These are phyloP conservation scores for Bibio marci DNA, from an alignment of 2,888 invertebrate genomes.

Conservation along the genomic window DNA sequence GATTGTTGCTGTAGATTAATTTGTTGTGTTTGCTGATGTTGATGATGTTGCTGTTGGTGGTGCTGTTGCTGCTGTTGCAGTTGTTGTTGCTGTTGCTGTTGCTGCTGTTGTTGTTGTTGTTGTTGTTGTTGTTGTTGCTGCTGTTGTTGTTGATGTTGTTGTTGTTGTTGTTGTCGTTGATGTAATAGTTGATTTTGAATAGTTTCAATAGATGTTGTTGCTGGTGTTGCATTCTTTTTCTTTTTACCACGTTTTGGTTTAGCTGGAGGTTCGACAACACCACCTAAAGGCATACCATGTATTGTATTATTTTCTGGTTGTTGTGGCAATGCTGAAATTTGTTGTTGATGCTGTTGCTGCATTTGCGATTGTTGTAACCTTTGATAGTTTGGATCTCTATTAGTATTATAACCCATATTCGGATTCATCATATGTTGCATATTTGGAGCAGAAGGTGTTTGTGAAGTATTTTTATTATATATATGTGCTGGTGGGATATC, in stretches of 20 bases:
- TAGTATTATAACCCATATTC: slow-evolving; percentile 1
- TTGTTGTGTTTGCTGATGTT: slow-evolving; percentile 12
- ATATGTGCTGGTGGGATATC: slow-evolving; percentile 41
- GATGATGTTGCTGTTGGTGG: slow-evolving; percentile 5
- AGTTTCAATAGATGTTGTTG: slow-evolving; percentile 19
- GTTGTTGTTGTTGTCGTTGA: slow-evolving; percentile 13
- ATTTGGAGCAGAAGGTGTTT: slow-evolving; percentile 13
- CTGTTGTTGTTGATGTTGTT: slow-evolving; percentile 8
- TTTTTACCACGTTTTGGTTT: slow-evolving; percentile 11
- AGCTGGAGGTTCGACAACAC: slow-evolving; percentile 9
- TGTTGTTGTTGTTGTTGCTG: slow-evolving; percentile 14
- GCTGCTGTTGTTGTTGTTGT: slow-evolving; percentile 9
- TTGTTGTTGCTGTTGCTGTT: slow-evolving; percentile 11
- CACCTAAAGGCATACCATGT: neutral
- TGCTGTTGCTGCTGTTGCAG: slow-evolving; percentile 15
- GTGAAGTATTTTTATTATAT: slow-evolving; percentile 34
- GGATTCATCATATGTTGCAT: slow-evolving; percentile 7
- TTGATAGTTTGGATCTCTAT: slow-evolving; percentile 9
- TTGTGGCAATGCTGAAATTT: slow-evolving; percentile 11
- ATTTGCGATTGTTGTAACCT: slow-evolving; percentile 17
- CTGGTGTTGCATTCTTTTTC: slow-evolving; percentile 12
- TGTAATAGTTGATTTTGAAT: slow-evolving; percentile 12
- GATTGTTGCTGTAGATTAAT: slow-evolving; percentile 12
- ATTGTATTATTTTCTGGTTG: slow-evolving; percentile 8
- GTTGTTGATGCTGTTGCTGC: slow-evolving; percentile 8